Percentiles rank a stretch among this genome's conserved stretches.
phyloP scores from a whole-genome alignment of 2,888 invertebrate genomes.

The Ichneumoninae sp. region DNA sequence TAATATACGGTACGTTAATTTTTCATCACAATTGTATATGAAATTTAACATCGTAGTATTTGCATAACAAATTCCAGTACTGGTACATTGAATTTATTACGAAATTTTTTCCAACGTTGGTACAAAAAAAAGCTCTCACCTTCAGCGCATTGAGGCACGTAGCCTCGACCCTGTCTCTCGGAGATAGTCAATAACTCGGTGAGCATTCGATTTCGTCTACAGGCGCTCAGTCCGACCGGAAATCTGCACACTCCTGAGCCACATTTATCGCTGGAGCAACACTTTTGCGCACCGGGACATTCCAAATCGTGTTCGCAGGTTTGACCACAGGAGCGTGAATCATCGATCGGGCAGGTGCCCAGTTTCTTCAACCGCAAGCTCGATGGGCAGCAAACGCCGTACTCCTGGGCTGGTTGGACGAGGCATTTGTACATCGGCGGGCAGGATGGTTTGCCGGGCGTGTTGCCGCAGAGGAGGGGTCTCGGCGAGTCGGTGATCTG shows the following conservation, averaged over 20 bases:
- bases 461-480: conserved; percentile 93
- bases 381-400: conserved; percentile 94
- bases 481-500: conserved; percentile 88
- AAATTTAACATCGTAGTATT: no score
- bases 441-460: conserved; percentile 93
- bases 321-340: conserved; percentile 86
- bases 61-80: no score
- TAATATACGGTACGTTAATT: no score
- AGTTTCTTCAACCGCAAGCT: conserved; percentile 91
- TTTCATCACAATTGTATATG: no score
- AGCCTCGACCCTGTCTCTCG: conserved; percentile 92
- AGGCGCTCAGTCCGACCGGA: conserved; percentile 89
- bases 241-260: conserved; percentile 89
- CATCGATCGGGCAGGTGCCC: conserved; percentile 89
- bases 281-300: conserved; percentile 93
- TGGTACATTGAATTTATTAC: no score
- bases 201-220: conserved; percentile 91
- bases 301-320: conserved; percentile 91
- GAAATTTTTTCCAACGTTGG: no score
- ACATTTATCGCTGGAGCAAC: conserved; percentile 90
- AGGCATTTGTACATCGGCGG: conserved; percentile 93
- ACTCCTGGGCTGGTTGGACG: conserved; percentile 92
- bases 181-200: conserved; percentile 91
- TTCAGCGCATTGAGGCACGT: conserved; percentile 92
- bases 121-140: conserved; percentile 69